Evolutionary conservation across 2,888 invertebrate genomes (phyloP).

Genomic region (Camptogramma bilineatum): DNA sequence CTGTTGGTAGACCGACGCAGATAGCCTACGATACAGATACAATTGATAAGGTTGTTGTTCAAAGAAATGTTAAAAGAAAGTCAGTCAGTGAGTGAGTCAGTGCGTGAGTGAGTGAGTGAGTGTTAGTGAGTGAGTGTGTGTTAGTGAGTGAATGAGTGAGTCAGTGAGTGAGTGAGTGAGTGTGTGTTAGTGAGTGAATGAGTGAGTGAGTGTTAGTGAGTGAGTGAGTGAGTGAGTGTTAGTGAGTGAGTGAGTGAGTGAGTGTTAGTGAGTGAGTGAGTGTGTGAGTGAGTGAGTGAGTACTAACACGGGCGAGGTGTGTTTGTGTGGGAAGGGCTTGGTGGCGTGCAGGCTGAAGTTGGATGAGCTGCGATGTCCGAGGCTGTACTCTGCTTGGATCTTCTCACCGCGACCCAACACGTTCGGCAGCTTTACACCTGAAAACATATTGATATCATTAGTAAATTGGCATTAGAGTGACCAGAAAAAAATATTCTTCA

Average conservation of each 20-base stretch:
- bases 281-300: neutral
- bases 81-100: slow-evolving; percentile 6
- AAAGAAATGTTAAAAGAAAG: neutral
- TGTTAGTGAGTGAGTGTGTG: neutral
- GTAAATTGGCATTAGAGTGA: too few species aligned
- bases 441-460: too few species aligned
- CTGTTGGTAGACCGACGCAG: slow-evolving; percentile 90
- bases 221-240: neutral
- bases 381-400: slow-evolving; percentile 92
- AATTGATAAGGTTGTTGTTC: too few species aligned
- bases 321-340: slow-evolving; percentile 93
- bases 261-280: neutral
- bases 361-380: slow-evolving; percentile 92
- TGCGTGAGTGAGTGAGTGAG: neutral
- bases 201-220: neutral
- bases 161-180: neutral
- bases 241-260: neutral
- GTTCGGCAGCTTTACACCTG: slow-evolving; percentile 91
- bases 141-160: slow-evolving; percentile 1
- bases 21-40: slow-evolving; percentile 81
- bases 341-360: slow-evolving; percentile 92
- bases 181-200: neutral
- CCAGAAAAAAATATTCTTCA: too few species aligned
- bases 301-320: slow-evolving; percentile 82
- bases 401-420: slow-evolving; percentile 94